Evolutionary conservation across 2,797 vertebrate species (phyloP).

Genomic region (Falco berigora): DNA sequence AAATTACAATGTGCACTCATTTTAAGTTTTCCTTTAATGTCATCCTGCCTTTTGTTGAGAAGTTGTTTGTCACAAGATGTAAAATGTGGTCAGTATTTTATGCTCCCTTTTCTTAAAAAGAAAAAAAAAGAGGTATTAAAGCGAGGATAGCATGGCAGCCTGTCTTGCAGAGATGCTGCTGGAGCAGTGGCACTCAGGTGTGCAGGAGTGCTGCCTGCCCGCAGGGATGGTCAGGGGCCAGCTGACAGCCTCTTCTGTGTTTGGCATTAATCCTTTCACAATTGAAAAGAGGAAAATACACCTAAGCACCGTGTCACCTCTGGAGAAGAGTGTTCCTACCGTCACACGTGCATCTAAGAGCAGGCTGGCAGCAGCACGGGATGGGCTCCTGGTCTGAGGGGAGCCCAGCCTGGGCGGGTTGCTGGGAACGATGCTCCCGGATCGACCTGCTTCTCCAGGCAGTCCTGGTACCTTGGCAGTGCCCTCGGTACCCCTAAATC

Average conservation of each 20-base stretch:
- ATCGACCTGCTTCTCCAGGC: background rate
- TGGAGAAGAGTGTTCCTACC: background rate
- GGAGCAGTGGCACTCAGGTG: background rate
- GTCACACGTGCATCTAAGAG: fast-evolving
- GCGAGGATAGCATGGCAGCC: background rate
- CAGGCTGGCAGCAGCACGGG: background rate
- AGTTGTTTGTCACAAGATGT: background rate
- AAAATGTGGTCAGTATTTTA: background rate
- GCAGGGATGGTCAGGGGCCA: background rate
- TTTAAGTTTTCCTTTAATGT: conserved; percentile 18
- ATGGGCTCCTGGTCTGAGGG: fast-evolving
- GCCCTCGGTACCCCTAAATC: background rate
- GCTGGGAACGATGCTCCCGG: background rate
- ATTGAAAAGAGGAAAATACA: background rate
- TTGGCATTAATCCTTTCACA: background rate
- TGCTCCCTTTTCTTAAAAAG: background rate
- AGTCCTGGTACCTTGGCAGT: background rate
- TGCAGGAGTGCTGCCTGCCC: background rate
- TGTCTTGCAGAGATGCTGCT: background rate
- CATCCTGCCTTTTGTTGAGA: background rate
- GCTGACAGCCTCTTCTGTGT: background rate
- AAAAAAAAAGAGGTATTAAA: background rate
- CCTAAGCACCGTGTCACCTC: background rate
- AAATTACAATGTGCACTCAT: conserved; percentile 19
- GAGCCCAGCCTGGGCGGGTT: background rate